A percentile compares a stretch with the other conserved stretches of the same genome.
Evolutionary conservation across 1,140 invertebrate species (phyloP).

Genomic region (Zeugodacus cucurbitae): DNA sequence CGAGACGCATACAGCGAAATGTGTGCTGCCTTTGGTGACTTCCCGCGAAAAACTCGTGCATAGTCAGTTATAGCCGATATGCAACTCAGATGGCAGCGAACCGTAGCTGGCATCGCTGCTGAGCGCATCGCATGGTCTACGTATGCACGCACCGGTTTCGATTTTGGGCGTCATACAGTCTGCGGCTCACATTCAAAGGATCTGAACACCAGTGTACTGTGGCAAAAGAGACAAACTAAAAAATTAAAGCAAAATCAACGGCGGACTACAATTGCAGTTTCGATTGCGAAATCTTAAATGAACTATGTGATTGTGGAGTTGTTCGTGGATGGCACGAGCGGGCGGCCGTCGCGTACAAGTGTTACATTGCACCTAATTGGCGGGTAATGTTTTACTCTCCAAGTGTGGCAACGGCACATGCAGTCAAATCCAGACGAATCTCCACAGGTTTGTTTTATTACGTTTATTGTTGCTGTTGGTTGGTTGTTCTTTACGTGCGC

Average conservation of each 20-base stretch:
- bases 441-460: not conserved
- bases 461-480: not conserved
- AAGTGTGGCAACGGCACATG: not conserved
- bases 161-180: slow-evolving; percentile 41
- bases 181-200: not conserved
- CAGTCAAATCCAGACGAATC: not conserved
- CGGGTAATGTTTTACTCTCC: slow-evolving; percentile 38
- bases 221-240: not conserved
- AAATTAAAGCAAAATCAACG: not conserved
- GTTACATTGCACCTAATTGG: slow-evolving; percentile 43
- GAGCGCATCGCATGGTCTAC: not conserved
- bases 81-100: not conserved
- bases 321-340: not conserved
- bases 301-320: not conserved
- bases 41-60: not conserved
- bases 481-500: not conserved
- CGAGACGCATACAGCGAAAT: not conserved
- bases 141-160: not conserved
- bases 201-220: not conserved
- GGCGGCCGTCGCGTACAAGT: not conserved
- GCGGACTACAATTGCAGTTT: not conserved
- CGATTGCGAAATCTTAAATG: not conserved
- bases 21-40: not conserved
- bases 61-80: not conserved
- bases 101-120: no score